phyloP scores from a whole-genome alignment of 2,797 vertebrate genomes.

The Sebastes taczanowskii region DNA sequence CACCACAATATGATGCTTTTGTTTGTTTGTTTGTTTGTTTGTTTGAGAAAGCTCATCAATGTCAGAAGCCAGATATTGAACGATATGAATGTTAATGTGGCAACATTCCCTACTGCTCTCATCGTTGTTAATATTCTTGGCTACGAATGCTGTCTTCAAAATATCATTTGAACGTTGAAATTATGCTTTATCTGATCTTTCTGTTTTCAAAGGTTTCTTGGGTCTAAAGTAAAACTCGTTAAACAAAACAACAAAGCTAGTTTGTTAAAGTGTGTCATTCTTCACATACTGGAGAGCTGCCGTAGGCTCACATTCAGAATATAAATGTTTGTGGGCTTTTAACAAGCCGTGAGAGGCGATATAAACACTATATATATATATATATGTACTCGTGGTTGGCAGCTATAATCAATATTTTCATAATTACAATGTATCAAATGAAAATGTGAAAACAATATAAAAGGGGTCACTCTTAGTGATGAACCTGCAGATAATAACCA shows the following conservation, averaged over 20 bases:
- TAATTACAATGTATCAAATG: background rate
- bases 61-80: constrained; percentile 26
- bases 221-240: background rate
- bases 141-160: constrained; percentile 22
- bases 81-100: constrained; percentile 35
- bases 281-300: background rate
- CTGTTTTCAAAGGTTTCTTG: background rate
- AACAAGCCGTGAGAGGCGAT: background rate
- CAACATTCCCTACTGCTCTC: constrained; percentile 1
- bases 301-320: background rate
- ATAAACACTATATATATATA: background rate
- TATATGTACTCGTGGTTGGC: background rate
- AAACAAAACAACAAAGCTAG: constrained; percentile 7
- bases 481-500: background rate
- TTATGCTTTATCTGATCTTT: constrained; percentile 12
- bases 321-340: background rate
- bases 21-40: background rate
- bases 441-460: background rate
- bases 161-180: constrained; percentile 26
- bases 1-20: background rate
- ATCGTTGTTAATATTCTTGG: constrained; percentile 22
- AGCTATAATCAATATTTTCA: background rate
- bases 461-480: background rate
- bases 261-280: background rate
- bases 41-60: constrained; percentile 27